A percentile compares a stretch with the other conserved stretches of the same genome.
These are phyloP conservation scores for Triplophysa rosa DNA, from an alignment of 2,113 vertebrate species.

Conservation along the genomic window DNA sequence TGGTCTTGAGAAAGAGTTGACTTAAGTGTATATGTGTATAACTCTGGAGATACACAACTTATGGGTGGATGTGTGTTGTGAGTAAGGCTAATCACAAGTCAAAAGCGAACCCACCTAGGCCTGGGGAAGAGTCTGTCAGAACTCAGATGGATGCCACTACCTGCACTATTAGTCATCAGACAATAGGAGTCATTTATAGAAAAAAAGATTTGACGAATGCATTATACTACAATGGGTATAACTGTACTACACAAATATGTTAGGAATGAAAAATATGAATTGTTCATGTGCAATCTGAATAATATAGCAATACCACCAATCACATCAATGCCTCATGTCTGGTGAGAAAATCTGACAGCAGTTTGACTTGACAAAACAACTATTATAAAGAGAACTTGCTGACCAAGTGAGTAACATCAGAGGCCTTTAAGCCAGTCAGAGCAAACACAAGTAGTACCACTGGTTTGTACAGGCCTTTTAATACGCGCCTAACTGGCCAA, in stretches of 20 bases:
- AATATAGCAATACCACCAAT: background rate
- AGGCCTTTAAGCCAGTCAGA: background rate
- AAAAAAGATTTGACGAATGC: slow-evolving; percentile 33
- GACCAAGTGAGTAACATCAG: background rate
- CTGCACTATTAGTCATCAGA: slow-evolving; percentile 50
- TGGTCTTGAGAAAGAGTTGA: background rate
- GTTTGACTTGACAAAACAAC: background rate
- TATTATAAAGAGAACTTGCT: background rate
- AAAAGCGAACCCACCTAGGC: slow-evolving; percentile 53
- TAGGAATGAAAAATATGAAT: background rate
- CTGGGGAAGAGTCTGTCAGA: slow-evolving; percentile 48
- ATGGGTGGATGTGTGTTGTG: slow-evolving; percentile 32
- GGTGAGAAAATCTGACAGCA: background rate
- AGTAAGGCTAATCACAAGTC: slow-evolving; percentile 50
- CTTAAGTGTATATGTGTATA: slow-evolving; percentile 32
- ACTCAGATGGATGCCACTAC: slow-evolving; percentile 52
- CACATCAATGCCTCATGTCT: background rate
- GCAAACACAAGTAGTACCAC: background rate
- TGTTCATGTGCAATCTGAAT: background rate
- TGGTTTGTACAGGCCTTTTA: slow-evolving; percentile 16
- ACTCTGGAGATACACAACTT: background rate
- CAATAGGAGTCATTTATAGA: slow-evolving; percentile 41
- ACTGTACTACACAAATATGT: slow-evolving; percentile 12
- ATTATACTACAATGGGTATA: background rate
- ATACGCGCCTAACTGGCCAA: background rate